phyloP scores from a whole-genome alignment of 2,797 vertebrate genomes.

The Poeciliopsis gracilis region DNA sequence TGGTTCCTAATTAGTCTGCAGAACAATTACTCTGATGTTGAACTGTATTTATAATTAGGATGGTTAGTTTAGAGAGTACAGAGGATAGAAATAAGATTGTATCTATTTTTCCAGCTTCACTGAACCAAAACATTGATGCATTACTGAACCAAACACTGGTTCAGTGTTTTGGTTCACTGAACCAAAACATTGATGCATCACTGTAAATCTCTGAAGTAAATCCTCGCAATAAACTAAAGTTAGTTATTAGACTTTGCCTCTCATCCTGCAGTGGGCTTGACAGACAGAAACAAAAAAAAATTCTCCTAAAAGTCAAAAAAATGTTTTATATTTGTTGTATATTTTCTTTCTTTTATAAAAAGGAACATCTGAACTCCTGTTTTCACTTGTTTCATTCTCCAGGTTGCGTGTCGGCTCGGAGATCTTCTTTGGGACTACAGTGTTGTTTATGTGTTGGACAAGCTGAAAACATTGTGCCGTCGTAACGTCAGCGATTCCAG shows the following conservation, averaged over 20 bases:
- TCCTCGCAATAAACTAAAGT: background rate
- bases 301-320: too few species aligned
- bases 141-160: too few species aligned
- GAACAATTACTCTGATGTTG: background rate
- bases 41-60: background rate
- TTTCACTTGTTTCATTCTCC: slow-evolving; percentile 35
- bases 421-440: slow-evolving; percentile 84
- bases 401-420: slow-evolving; percentile 83
- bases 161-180: too few species aligned
- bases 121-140: background rate
- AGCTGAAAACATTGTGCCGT: slow-evolving; percentile 81
- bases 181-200: background rate
- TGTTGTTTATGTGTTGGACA: slow-evolving; percentile 85
- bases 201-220: background rate
- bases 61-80: background rate
- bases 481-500: slow-evolving; percentile 56
- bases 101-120: background rate
- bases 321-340: background rate
- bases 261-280: fast-evolving
- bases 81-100: background rate
- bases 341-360: background rate
- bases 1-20: background rate
- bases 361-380: background rate
- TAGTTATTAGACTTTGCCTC: background rate
- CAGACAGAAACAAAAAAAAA: too few species aligned